Evolutionary conservation across 2,113 vertebrate genomes (phyloP).

Genomic region (Oophaga pumilio): DNA sequence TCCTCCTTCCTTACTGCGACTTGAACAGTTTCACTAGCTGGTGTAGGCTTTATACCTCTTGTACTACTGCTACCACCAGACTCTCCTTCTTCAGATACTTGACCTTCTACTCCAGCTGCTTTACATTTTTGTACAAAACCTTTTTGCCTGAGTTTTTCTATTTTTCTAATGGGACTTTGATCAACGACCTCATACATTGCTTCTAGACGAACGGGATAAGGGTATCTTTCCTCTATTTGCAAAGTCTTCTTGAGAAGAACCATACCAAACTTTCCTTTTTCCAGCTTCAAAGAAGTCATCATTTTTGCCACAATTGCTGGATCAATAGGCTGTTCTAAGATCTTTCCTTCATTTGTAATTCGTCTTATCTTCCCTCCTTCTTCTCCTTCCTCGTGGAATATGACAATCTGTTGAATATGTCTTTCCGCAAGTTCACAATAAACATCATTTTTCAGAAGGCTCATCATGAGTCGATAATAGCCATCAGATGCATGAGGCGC

Average conservation of each 20-base stretch:
- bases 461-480: conserved; percentile 98
- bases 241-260: conserved; percentile 94
- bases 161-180: conserved; percentile 86
- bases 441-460: conserved; percentile 89
- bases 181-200: conserved; percentile 96
- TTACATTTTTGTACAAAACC: conserved; percentile 94
- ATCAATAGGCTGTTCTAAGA: conserved; percentile 89
- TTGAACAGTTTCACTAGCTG: conserved; percentile 64
- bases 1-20: conserved; percentile 74
- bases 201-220: conserved; percentile 94
- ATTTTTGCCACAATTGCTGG: conserved; percentile 86
- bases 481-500: conserved; percentile 92
- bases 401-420: conserved; percentile 91
- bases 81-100: conserved; percentile 78
- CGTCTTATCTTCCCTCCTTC: conserved; percentile 87
- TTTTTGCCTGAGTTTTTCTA: conserved; percentile 93
- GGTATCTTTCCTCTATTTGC: conserved; percentile 94
- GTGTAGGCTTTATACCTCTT: conserved; percentile 42
- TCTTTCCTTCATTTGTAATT: conserved; percentile 87
- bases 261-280: conserved; percentile 97
- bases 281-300: conserved; percentile 92
- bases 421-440: conserved; percentile 94
- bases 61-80: conserved; percentile 33
- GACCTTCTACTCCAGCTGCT: conserved; percentile 90
- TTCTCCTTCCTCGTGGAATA: conserved; percentile 93